Evolutionary conservation across 2,797 vertebrate genomes (phyloP).

Genomic region (Tiaroga cobitis): DNA sequence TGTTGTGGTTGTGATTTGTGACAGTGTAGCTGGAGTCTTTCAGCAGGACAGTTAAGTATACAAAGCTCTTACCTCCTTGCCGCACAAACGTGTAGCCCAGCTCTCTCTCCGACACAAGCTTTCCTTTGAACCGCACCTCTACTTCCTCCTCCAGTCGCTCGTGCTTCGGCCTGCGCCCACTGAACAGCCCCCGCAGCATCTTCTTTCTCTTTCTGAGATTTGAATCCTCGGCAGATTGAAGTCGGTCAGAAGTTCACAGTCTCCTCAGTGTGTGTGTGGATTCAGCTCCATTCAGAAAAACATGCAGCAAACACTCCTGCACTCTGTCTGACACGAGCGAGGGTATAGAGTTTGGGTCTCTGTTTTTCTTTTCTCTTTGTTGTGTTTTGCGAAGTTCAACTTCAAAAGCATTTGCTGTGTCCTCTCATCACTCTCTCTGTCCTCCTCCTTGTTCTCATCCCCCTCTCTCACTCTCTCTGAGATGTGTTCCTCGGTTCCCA

Average conservation of each 20-base stretch:
- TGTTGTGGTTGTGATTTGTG: slow-evolving; percentile 28
- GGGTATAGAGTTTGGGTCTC: background rate
- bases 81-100: slow-evolving; percentile 85
- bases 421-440: slow-evolving; percentile 21
- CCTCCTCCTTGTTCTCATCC: slow-evolving; percentile 29
- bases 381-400: slow-evolving; percentile 24
- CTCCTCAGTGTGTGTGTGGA: background rate
- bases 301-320: background rate
- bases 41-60: slow-evolving; percentile 6
- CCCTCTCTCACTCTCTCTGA: slow-evolving; percentile 10
- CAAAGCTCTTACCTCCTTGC: slow-evolving; percentile 89
- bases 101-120: slow-evolving; percentile 85
- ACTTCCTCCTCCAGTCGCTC: slow-evolving; percentile 78
- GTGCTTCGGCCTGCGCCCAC: slow-evolving; percentile 73
- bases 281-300: slow-evolving; percentile 29
- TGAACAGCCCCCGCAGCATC: slow-evolving; percentile 77
- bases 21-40: slow-evolving; percentile 3
- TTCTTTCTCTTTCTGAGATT: slow-evolving; percentile 26
- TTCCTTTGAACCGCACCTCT: slow-evolving; percentile 86
- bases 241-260: slow-evolving; percentile 26
- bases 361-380: slow-evolving; percentile 25
- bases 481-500: slow-evolving; percentile 43
- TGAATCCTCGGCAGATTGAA: slow-evolving; percentile 28
- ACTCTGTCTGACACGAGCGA: slow-evolving; percentile 21
- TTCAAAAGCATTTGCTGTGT: background rate